Conservation (phyloP, 2,888 invertebrate genomes). For the Tricholauxania praeusta region DNA sequence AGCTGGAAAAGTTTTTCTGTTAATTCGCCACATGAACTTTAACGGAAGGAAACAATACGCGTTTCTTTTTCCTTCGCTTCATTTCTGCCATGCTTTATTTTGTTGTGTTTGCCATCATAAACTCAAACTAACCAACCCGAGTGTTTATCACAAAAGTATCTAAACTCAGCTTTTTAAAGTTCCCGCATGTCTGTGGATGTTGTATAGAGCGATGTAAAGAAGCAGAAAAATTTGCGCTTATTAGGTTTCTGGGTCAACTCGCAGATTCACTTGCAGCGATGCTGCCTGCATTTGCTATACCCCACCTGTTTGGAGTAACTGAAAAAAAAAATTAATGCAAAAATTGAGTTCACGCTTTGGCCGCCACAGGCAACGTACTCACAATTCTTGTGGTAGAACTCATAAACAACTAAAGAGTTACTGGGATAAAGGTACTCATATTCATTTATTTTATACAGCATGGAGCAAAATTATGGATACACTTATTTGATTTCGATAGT, state of each 20-base stretch:
- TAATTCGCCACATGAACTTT: not conserved
- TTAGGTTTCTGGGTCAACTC: conserved; percentile 34
- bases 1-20: not conserved
- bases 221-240: conserved; percentile 17
- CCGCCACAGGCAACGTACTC: not conserved
- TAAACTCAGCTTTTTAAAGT: not conserved
- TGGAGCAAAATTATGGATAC: too few species aligned
- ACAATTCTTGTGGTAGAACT: conserved; percentile 9
- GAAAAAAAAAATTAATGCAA: not conserved
- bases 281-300: not conserved
- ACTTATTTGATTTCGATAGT: too few species aligned
- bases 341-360: conserved; percentile 6
- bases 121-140: not conserved
- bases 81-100: too few species aligned
- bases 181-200: not conserved
- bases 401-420: too few species aligned
- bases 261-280: conserved; percentile 22
- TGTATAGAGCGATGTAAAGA: not conserved
- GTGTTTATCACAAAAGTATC: conserved; percentile 4
- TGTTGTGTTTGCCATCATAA: too few species aligned
- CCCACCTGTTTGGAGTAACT: not conserved
- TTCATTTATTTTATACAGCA: too few species aligned
- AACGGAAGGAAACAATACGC: not conserved
- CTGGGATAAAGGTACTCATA: too few species aligned
- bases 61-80: too few species aligned